Base-by-base conservation (phyloP, 92 coral and sea anemone species). In the Zoanthus gigantus region DNA sequence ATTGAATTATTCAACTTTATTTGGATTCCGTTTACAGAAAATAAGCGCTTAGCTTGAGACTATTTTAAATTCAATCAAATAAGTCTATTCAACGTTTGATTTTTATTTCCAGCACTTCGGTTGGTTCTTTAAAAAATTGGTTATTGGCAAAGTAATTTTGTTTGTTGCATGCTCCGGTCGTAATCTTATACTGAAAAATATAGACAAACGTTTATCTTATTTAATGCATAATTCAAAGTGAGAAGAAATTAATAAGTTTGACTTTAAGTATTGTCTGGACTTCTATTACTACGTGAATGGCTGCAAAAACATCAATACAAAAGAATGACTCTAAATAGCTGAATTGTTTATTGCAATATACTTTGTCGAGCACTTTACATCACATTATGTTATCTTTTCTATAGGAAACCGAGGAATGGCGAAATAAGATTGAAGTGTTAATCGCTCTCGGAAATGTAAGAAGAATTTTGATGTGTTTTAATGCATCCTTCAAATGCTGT, bases 361-460 rank as follows among this genome's bases (percentile, higher is more conserved):
- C 17, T 63, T 17, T 23, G 69, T 8, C 69, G 30, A 63, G 69
- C 29, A 63, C 7, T n/a, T 63, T 77, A 14, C 10, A 29, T 30
- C n/a, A 30, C 42, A 76, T 8, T 12, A 9, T 32, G 29, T 9
- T 77, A 37, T 77, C 34, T 54, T 54, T 54, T 63, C 69, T 17
- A 63, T 7, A 65, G 85, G 74, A 80, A 80, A 14, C 42, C 37
- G 11, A 66, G 74, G 75, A 66, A 81, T 66, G 74, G 66, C 4
- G 23, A 66, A 34, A 6, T 10, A 65, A 63, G 69, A 63, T 60
- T 81, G 76, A 65, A 67, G 85, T 81, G 85, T 44, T 66, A 81
- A 66, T 81, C 85, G 74, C 74, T 66, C 75, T 81, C 75, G 75
- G 85, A 81, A 81, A 81, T 37, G 47, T 56, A 66, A 46, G 74